Base-by-base conservation (phyloP, 1,140 invertebrate species). In the Tetraneura akinire region DNA sequence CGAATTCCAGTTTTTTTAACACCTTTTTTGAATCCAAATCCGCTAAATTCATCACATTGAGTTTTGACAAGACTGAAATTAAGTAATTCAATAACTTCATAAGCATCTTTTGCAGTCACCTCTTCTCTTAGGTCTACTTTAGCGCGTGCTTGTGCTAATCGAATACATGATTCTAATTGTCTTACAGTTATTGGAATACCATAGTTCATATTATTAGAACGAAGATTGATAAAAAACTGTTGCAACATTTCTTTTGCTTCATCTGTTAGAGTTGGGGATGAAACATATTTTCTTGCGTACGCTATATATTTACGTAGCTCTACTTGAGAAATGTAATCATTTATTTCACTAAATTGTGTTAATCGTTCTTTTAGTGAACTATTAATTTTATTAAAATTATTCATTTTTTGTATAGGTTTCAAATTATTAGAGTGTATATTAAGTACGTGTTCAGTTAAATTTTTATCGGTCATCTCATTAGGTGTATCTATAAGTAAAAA, bases 401-500 rank as follows among this genome's bases (percentile, higher is more conserved):
- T 60, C n/a, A 68, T 80, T 49, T 80, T 53, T 37, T 80, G 60
- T 14, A 21, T 26, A 21, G 21, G 9, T 1, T 62, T 49, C 9
- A 42, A 3, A 5, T 37, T 51, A 66, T 45, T 55, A 32, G 23
- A 21, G 32, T 68, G 60, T 45, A 42, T 80, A 51, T 55, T 70
- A n/a, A 70, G 60, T n/a, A 80, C 60, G 42, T 80, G 60, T 26
- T 26, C 64, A 14, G 64, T 68, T 26, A 80, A n/a, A 18, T 53
- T 66, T 68, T 51, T 70, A 68, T 80, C 78, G 49, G 26, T 60
- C 18, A 90, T 91, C 87, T 89, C 90, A 87, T 96, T 90, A 21
- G 95, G 93, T 85, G 90, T 89, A 87, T 98, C 97, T 11, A 97
- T 84, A 13, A 98, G 87, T 74, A 98, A 92, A 85, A 97, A 98